These are phyloP conservation scores for Acrobasis repandana DNA, from an alignment of 2,888 invertebrate genomes.

Conservation along the genomic window DNA sequence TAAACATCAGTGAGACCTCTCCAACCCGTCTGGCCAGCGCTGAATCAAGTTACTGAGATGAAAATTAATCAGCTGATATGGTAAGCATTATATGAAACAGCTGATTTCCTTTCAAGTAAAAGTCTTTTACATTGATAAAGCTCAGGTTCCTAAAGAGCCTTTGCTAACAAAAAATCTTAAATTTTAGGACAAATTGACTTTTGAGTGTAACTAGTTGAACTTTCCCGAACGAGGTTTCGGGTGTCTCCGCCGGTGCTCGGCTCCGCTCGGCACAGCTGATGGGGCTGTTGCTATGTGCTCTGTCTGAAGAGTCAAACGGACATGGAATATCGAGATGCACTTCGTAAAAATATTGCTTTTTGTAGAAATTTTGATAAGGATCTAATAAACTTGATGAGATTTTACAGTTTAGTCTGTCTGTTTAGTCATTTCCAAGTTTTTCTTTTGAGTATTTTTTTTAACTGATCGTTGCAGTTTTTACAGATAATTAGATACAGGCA, in stretches of 20 bases:
- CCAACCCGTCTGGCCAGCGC: no score
- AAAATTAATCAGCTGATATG: no score
- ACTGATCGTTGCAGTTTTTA: not conserved
- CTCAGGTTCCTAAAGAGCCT: not conserved
- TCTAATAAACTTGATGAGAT: not conserved
- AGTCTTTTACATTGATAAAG: no score
- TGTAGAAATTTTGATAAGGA: not conserved
- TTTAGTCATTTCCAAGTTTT: not conserved
- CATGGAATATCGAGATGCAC: slow-evolving; percentile 32
- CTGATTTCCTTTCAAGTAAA: no score
- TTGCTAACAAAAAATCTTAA: not conserved
- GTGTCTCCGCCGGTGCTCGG: slow-evolving; percentile 43
- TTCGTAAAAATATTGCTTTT: not conserved
- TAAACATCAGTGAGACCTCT: no score
- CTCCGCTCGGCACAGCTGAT: slow-evolving; percentile 70
- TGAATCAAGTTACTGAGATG: no score
- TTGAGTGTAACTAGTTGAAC: slow-evolving; percentile 10
- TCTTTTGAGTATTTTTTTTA: not conserved
- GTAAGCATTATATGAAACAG: no score
- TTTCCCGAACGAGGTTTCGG: slow-evolving; percentile 33
- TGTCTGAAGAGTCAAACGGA: slow-evolving; percentile 50
- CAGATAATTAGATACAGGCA: not conserved
- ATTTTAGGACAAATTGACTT: slow-evolving; percentile 13
- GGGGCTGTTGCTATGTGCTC: slow-evolving; percentile 77
- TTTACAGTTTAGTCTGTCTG: not conserved